Conservation (phyloP, 2,797 vertebrate species). For the Notamacropus eugenii region DNA sequence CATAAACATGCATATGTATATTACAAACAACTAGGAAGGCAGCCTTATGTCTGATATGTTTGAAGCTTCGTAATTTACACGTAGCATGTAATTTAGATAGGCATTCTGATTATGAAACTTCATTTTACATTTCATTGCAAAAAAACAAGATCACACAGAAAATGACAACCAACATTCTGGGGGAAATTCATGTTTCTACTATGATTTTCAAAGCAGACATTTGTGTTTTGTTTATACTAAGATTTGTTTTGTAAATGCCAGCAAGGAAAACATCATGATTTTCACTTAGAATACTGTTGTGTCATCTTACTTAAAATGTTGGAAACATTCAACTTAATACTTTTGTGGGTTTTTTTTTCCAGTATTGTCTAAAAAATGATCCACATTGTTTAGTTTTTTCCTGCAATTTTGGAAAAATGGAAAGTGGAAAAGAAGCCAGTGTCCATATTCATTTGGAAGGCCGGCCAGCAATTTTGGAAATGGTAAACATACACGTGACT, state of each 20-base stretch:
- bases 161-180: background rate
- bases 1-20: background rate
- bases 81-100: background rate
- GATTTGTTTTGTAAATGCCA: slow-evolving; percentile 10
- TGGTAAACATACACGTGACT: slow-evolving; percentile 80
- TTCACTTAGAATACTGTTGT: slow-evolving; percentile 24
- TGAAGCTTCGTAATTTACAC: slow-evolving; percentile 12
- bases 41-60: slow-evolving; percentile 16
- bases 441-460: slow-evolving; percentile 90
- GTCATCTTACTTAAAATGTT: slow-evolving; percentile 7
- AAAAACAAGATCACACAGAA: slow-evolving; percentile 26
- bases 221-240: slow-evolving; percentile 37
- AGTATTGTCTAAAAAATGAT: slow-evolving; percentile 92
- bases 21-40: background rate
- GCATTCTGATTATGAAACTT: background rate
- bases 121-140: slow-evolving; percentile 16
- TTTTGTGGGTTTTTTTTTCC: slow-evolving; percentile 65
- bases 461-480: slow-evolving; percentile 90
- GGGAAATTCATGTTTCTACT: slow-evolving; percentile 8
- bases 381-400: slow-evolving; percentile 88
- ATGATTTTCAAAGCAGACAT: slow-evolving; percentile 50
- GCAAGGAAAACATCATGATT: slow-evolving; percentile 23
- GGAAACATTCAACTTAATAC: slow-evolving; percentile 2
- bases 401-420: slow-evolving; percentile 93
- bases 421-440: slow-evolving; percentile 90